Conservation (phyloP, 2,888 invertebrate genomes). For the Lasius fuliginosus region DNA sequence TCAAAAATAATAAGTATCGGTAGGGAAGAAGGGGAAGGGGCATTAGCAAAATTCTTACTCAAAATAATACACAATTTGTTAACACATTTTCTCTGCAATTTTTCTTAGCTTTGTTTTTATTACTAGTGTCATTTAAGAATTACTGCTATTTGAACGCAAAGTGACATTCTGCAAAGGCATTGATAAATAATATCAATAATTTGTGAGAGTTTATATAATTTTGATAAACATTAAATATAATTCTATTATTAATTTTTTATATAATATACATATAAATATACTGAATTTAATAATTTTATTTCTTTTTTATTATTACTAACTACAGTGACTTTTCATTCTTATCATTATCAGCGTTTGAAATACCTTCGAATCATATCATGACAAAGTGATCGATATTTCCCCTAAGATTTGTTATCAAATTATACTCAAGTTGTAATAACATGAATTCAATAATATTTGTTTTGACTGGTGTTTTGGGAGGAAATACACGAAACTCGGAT, state of each 20-base stretch:
- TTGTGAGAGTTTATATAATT: not conserved
- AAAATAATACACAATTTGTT: not conserved
- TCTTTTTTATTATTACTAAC: not conserved
- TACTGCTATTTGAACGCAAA: too few relatives aligned
- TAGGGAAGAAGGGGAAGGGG: not conserved
- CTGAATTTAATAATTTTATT: not conserved
- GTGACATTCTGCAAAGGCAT: too few relatives aligned
- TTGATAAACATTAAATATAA: not conserved
- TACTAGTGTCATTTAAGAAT: too few relatives aligned
- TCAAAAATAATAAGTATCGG: not conserved
- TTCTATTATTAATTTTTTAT: not conserved
- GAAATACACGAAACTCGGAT: not conserved
- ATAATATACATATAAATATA: not conserved
- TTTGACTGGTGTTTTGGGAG: not conserved
- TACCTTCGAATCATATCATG: not conserved
- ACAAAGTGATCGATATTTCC: not conserved
- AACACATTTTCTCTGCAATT: not conserved
- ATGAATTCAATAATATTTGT: conserved; percentile 14
- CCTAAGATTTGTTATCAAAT: not conserved
- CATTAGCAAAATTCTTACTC: not conserved
- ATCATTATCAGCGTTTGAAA: not conserved
- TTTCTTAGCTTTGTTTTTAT: not conserved
- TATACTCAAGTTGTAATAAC: not conserved
- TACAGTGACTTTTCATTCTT: not conserved
- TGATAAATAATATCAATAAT: too few relatives aligned